Percentiles rank a stretch among this genome's conserved stretches.
Evolutionary conservation across 2,797 vertebrate genomes (phyloP).

Genomic region (Balearica regulorum): DNA sequence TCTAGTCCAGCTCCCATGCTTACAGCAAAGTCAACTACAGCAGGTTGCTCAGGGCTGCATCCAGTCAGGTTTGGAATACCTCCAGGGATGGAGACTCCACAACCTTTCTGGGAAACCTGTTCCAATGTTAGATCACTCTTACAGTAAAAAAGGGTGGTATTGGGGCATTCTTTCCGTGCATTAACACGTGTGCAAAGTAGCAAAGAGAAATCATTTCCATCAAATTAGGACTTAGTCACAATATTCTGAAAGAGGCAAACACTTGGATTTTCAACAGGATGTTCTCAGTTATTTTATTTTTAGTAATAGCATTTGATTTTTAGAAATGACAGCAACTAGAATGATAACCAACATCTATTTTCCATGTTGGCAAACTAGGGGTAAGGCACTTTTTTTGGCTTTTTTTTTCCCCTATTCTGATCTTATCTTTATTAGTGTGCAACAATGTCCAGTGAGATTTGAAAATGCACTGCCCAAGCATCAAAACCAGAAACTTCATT

Average conservation of each 20-base stretch:
- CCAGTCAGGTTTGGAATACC: background rate
- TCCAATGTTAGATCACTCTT: background rate
- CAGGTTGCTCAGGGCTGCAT: background rate
- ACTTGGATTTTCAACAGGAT: background rate
- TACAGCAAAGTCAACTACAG: no score
- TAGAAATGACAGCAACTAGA: background rate
- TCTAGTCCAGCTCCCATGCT: background rate
- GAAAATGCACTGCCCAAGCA: background rate
- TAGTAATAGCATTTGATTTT: background rate
- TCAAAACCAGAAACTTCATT: background rate
- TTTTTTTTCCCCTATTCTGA: background rate
- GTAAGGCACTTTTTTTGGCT: background rate
- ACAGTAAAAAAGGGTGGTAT: background rate
- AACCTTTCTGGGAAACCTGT: background rate
- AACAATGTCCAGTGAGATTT: background rate
- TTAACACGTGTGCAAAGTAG: background rate
- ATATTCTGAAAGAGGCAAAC: background rate
- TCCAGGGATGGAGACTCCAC: background rate
- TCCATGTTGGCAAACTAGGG: background rate
- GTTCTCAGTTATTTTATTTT: background rate
- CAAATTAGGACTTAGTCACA: background rate
- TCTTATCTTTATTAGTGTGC: background rate
- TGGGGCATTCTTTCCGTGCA: background rate
- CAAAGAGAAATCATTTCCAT: background rate
- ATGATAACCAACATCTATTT: background rate